Base-by-base conservation (phyloP, 2,797 vertebrate species). In the Anguilla marmorata region DNA sequence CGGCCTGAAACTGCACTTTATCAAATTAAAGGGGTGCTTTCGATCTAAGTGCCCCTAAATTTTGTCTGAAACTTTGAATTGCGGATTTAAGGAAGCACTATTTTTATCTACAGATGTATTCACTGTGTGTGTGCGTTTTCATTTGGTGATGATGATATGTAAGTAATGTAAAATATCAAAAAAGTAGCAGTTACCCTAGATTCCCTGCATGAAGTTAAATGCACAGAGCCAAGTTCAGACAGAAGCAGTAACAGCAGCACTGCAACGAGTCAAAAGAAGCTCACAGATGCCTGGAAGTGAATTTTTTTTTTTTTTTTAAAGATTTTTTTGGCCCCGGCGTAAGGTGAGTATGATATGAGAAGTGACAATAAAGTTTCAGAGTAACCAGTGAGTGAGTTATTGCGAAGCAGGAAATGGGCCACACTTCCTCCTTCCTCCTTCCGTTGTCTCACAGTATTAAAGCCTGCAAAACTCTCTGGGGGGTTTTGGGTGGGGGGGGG, bases 1-100 rank as follows among this genome's bases (percentile, higher is more conserved):
- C 52, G 33, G 21, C 52, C 82, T 54, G 48, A 60, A 54, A 60
- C 30, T 24, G 33, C 27, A 30, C 48, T 72, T 33, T 60, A 72
- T 54, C 60, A 88, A 88, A 85, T 72, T 72, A 74, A 27, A 41
- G 69, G 69, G 11, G 27, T 41, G 37, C 16, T 41, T 80, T 80
- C 76, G 21, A 21, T 45, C 14, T 41, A 80, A 41, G 5, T 80
- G 6, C 76, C 21, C 45, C 7, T 8, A 14, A 41, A 11, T 24
- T 45, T 45, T 80, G 33, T 21, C 41, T 14, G 12, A 12, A 76
- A 45, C 76, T 80, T 21, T 80, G 37, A 45, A n/a, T 19, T 6
- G 0, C 0, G 6, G 30, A 19, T 21, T 6, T 5, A 33, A 14
- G 11, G 1, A 74, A 3, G 11, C 30, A 2, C 69, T 33, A 72